Evolutionary conservation across 2,113 vertebrate species (phyloP).

Genomic region (Rynchops niger): DNA sequence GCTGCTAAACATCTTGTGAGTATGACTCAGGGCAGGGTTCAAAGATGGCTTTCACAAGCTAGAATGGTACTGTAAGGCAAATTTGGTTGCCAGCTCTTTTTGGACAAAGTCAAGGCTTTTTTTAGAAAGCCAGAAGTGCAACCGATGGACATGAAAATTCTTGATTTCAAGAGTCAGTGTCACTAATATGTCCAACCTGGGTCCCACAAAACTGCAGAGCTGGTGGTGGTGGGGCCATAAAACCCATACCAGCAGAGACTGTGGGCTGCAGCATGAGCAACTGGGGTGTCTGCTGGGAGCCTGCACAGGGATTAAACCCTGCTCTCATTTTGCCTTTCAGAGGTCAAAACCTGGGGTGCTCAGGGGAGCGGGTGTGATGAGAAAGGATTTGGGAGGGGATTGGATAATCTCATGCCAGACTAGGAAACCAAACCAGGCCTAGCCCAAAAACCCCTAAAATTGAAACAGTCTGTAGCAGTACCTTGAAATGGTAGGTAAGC

Average conservation of each 20-base stretch:
- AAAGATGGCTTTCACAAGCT: not conserved
- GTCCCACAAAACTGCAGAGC: not conserved
- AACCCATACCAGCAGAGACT: not conserved
- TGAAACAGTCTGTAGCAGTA: not conserved
- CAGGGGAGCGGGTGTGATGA: not conserved
- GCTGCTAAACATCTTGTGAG: not conserved
- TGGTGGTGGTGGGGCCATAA: rapidly evolving
- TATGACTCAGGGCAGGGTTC: not conserved
- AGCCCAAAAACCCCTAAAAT: not conserved
- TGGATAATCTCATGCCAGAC: not conserved
- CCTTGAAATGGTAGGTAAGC: not conserved
- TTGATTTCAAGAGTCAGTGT: not conserved
- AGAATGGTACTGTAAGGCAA: not conserved
- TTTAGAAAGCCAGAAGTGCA: not conserved
- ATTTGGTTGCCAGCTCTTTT: not conserved
- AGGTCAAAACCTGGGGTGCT: not conserved
- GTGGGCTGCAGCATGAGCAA: rapidly evolving
- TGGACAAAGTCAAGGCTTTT: not conserved
- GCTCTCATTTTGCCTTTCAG: not conserved
- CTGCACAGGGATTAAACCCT: not conserved
- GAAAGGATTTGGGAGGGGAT: not conserved
- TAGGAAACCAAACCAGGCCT: not conserved
- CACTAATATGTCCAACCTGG: not conserved
- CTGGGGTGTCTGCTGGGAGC: not conserved
- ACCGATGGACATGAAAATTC: not conserved